Percentiles rank a stretch among this genome's conserved stretches.
Evolutionary conservation across 2,888 invertebrate species (phyloP).

Genomic region (Sclerodermus sp.): DNA sequence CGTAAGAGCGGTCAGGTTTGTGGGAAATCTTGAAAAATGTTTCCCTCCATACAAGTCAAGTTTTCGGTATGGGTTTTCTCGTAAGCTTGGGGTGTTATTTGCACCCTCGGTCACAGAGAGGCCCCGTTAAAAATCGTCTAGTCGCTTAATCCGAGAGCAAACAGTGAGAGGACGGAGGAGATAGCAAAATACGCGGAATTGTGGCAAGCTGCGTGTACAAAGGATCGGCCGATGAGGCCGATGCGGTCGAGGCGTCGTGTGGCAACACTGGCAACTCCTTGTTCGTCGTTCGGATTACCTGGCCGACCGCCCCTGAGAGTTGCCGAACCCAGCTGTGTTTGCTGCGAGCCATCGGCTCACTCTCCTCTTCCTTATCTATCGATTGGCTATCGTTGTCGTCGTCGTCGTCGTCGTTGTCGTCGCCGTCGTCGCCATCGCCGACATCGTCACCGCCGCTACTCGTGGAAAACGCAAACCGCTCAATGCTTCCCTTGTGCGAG

Average conservation of each 20-base stretch:
- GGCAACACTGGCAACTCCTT: conserved; percentile 39
- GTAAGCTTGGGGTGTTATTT: no score
- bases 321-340: conserved; percentile 54
- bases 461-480: no score
- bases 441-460: no score
- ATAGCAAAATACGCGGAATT: conserved; percentile 43
- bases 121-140: conserved; percentile 28
- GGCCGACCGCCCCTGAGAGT: conserved; percentile 26
- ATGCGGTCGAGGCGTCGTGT: conserved; percentile 24
- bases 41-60: no score
- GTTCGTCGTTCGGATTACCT: conserved; percentile 45
- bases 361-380: conserved; percentile 43
- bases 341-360: conserved; percentile 42
- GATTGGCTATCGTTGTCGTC: conserved; percentile 45
- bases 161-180: conserved; percentile 32
- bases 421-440: no score
- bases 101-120: no score
- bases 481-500: conserved; percentile 35
- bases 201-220: conserved; percentile 52
- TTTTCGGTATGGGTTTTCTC: no score
- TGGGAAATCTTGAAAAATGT: no score
- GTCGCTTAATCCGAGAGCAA: conserved; percentile 47
- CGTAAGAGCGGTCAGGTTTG: no score
- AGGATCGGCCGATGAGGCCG: conserved; percentile 18
- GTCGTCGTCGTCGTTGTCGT: no score